Percentiles rank a stretch among this genome's conserved stretches.
Evolutionary conservation across 2,797 vertebrate species (phyloP).

Genomic region (Xerus rutilus): DNA sequence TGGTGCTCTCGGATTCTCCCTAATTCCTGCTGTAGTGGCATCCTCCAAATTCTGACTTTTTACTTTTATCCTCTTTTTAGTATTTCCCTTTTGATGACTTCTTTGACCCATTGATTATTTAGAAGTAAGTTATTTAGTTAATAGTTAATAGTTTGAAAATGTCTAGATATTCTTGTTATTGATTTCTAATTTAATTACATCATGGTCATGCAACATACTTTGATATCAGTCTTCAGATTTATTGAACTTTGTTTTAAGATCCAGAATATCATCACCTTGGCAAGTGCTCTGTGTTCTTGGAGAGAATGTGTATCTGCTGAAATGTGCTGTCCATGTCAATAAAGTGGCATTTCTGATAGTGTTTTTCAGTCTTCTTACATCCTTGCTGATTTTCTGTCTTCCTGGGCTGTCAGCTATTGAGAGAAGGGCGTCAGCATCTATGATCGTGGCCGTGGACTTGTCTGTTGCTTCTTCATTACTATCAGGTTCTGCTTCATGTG

Average conservation of each 20-base stretch:
- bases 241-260: neutral
- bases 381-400: neutral
- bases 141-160: neutral
- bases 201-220: neutral
- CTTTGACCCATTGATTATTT: neutral
- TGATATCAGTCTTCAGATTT: neutral
- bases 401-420: neutral
- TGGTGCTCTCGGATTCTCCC: neutral
- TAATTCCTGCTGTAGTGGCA: neutral
- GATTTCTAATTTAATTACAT: neutral
- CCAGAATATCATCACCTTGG: neutral
- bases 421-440: neutral
- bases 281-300: neutral
- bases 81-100: neutral
- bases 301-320: neutral
- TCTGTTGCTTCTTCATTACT: neutral
- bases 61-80: neutral
- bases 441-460: neutral
- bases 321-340: neutral
- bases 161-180: neutral
- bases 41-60: neutral
- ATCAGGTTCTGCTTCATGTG: neutral
- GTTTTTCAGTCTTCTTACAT: neutral
- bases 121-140: neutral
- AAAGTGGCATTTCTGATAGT: neutral